These are phyloP conservation scores for Julus scanicus DNA, from an alignment of 2,888 invertebrate species.

Conservation along the genomic window DNA sequence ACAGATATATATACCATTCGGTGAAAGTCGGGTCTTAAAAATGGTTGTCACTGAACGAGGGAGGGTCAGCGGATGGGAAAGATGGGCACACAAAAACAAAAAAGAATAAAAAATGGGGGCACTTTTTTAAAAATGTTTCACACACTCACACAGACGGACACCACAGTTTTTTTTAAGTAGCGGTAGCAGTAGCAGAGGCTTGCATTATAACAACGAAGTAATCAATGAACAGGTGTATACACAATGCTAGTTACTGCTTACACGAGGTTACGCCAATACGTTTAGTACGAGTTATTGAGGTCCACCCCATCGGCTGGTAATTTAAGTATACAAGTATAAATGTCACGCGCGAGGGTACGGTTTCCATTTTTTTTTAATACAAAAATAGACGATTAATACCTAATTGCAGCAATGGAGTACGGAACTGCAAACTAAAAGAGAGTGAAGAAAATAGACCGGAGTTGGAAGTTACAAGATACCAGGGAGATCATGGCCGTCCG, in stretches of 20 bases:
- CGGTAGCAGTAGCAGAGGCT: slow-evolving; percentile 25
- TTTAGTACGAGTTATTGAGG: slow-evolving; percentile 43
- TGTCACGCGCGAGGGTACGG: slow-evolving; percentile 45
- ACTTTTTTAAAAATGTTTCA: slow-evolving; percentile 18
- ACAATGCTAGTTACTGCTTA: slow-evolving; percentile 43
- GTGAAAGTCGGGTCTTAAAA: slow-evolving; percentile 39
- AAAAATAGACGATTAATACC: slow-evolving; percentile 47
- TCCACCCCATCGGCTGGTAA: slow-evolving; percentile 45
- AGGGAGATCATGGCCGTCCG: slow-evolving; percentile 38
- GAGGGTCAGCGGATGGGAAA: not conserved
- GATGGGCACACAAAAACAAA: not conserved
- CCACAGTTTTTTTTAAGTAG: slow-evolving; percentile 37
- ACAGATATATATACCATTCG: slow-evolving; percentile 46
- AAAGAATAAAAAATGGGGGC: not conserved
- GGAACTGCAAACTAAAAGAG: slow-evolving; percentile 43
- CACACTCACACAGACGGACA: slow-evolving; percentile 32
- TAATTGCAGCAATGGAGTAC: slow-evolving; percentile 45
- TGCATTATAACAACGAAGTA: slow-evolving; percentile 43
- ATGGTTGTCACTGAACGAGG: slow-evolving; percentile 40
- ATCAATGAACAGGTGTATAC: slow-evolving; percentile 45
- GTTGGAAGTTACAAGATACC: slow-evolving; percentile 41
- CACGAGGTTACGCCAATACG: slow-evolving; percentile 29
- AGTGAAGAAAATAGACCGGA: slow-evolving; percentile 45
- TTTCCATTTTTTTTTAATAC: slow-evolving; percentile 25
- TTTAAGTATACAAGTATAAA: slow-evolving; percentile 47